phyloP scores from a whole-genome alignment of 2,113 vertebrate genomes.

The Grammomys surdaster region DNA sequence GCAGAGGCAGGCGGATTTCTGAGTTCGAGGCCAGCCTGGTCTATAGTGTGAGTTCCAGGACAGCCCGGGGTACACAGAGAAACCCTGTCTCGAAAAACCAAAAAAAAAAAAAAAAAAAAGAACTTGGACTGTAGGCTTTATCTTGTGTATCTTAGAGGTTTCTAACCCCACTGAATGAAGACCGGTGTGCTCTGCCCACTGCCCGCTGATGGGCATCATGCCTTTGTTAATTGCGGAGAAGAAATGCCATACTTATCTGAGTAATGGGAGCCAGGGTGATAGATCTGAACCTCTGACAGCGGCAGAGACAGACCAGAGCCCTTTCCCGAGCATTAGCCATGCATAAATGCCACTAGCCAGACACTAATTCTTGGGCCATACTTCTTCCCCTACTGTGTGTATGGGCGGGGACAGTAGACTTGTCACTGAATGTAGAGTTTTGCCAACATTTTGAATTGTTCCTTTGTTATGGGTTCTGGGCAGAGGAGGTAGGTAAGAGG shows the following conservation, averaged over 20 bases:
- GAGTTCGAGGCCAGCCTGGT: too few relatives aligned
- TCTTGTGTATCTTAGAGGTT: neutral
- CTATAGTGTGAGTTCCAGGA: too few relatives aligned
- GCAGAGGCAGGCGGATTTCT: too few relatives aligned
- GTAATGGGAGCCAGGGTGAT: rapidly evolving
- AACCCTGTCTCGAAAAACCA: too few relatives aligned
- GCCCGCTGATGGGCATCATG: neutral
- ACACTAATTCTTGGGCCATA: neutral
- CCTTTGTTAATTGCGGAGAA: neutral
- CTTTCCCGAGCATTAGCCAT: neutral
- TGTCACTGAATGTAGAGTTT: neutral
- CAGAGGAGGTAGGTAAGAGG: neutral
- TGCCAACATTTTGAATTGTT: neutral
- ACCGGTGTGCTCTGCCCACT: too few relatives aligned
- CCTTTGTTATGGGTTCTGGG: neutral
- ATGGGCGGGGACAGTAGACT: neutral
- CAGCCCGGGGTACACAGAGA: too few relatives aligned
- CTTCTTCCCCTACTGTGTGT: neutral
- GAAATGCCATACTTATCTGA: neutral
- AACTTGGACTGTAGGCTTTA: neutral
- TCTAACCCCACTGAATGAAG: neutral
- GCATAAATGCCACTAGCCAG: neutral
- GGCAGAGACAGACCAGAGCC: neutral
- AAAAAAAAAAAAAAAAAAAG: too few relatives aligned
- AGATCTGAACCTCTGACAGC: neutral